Conservation (phyloP, 2,797 vertebrate species). For the Spinus olivaceus region DNA sequence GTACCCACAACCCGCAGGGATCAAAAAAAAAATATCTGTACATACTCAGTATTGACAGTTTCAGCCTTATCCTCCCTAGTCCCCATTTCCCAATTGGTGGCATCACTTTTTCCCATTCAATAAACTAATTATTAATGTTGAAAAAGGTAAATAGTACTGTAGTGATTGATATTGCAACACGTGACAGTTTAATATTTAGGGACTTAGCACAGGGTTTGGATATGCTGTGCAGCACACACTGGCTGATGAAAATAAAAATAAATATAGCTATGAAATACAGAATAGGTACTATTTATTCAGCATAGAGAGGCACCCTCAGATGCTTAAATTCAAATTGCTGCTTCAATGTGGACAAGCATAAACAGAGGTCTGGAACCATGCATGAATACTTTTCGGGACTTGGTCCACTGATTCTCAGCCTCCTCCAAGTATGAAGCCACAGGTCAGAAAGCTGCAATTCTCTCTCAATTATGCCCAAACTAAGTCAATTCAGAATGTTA, state of each 20-base stretch:
- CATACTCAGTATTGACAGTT: neutral
- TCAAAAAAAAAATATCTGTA: neutral
- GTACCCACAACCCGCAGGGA: neutral
- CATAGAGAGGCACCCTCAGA: neutral
- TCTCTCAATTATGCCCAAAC: neutral
- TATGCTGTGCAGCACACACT: neutral
- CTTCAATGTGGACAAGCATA: neutral
- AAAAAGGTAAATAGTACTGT: neutral
- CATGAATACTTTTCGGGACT: neutral
- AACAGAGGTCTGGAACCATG: neutral
- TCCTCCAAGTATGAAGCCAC: neutral
- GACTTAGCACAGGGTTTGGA: neutral
- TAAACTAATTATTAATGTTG: neutral
- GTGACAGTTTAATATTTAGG: neutral
- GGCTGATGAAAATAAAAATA: neutral
- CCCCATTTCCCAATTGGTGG: neutral
- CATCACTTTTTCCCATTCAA: neutral
- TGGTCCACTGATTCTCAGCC: neutral
- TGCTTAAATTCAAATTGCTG: neutral
- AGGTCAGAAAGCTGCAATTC: neutral
- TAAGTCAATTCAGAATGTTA: slow-evolving; percentile 8
- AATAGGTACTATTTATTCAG: neutral
- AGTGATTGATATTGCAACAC: neutral
- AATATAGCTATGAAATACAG: neutral
- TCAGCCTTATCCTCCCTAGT: neutral